Base-by-base conservation (phyloP, 2,113 vertebrate genomes). In the Menura novaehollandiae region DNA sequence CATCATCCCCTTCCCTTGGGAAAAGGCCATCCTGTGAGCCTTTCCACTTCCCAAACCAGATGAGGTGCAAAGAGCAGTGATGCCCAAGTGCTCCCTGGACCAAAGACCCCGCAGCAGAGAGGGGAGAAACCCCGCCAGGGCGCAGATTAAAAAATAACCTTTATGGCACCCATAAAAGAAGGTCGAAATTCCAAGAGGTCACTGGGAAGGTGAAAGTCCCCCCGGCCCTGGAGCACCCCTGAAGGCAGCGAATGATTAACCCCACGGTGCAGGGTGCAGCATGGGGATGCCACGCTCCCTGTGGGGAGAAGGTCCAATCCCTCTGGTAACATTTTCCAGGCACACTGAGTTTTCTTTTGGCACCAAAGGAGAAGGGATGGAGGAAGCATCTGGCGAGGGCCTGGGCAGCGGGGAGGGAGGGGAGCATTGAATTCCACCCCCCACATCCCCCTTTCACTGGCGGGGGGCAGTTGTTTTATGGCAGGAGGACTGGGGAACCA, bases 121-220 rank as follows among this genome's bases (percentile, higher is more conserved):
- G 15, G 17, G 35, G 69, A 14, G 30, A 56, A 73, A 22, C 30
- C 23, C 49, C 0, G 3, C 63, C 0, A 2, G 56, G 32, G 46
- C 0, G 0, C 26, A 27, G 93, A 77, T 96, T 96, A 93, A 96
- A 76, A 90, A 88, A 53, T 71, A 95, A 95, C 95, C 68, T 95
- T 96, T 96, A 96, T 94, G 85, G 83, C 52, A 43, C 44, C 83
- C 47, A 93, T 97, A 93, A 97, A 96, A 79, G 51, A 80, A 87
- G 93, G 90, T 74, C 1, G 1, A 92, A 92, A 91, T 94, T 94
- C 73, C 95, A 82, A 79, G 91, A 93, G 85, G 88, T 88, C 13
- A 0, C 22, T 11, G 43, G 55, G 55, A 82, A 85, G 89, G 69
- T 91, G 49, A 93, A 93, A 95, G 84, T 94, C 73, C 55, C 69